Evolutionary conservation across 2,888 invertebrate species (phyloP).

Genomic region (Mythimna impura): DNA sequence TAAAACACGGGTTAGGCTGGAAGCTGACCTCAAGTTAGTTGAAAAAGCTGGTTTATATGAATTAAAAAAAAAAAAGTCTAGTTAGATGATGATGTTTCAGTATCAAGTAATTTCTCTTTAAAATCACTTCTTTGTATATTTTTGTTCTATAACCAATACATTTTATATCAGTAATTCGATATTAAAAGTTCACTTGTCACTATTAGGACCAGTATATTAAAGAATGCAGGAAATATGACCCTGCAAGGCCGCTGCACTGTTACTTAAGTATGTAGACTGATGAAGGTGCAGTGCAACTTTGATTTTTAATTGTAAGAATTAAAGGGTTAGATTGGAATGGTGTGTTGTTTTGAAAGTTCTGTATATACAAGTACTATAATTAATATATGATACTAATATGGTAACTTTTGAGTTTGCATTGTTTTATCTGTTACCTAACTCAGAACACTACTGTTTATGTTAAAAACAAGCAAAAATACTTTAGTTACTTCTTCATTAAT

Average conservation of each 20-base stretch:
- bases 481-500: not conserved
- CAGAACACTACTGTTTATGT: not conserved
- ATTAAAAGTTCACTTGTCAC: constrained; percentile 14
- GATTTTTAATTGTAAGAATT: constrained; percentile 41
- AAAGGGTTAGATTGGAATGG: constrained; percentile 55
- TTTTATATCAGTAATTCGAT: not conserved
- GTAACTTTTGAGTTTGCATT: not conserved
- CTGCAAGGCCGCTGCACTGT: constrained; percentile 84
- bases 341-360: constrained; percentile 27
- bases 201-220: constrained; percentile 70
- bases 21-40: too few species aligned
- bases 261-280: constrained; percentile 79
- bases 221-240: constrained; percentile 86
- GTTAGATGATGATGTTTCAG: not conserved
- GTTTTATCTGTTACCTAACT: not conserved
- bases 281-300: constrained; percentile 54
- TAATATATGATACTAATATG: not conserved
- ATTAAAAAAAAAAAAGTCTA: too few species aligned
- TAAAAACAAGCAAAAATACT: not conserved
- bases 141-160: not conserved
- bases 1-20: too few species aligned
- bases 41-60: too few species aligned
- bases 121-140: not conserved
- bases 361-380: not conserved
- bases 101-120: not conserved